These are phyloP conservation scores for Fregata magnificens DNA, from an alignment of 2,113 vertebrate genomes.

Conservation along the genomic window DNA sequence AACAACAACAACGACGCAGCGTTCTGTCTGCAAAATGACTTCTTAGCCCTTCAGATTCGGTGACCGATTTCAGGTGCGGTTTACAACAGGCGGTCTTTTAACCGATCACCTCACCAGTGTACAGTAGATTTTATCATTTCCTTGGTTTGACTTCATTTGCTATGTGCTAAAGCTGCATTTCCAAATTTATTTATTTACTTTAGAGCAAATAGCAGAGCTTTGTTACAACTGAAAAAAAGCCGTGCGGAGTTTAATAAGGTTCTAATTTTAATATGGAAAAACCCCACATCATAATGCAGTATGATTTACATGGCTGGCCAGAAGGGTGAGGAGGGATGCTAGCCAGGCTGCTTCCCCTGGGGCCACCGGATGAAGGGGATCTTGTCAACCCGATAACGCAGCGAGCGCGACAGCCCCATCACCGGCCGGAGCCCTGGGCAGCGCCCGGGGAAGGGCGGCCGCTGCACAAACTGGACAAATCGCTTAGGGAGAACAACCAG, in stretches of 20 bases:
- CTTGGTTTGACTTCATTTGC: neutral
- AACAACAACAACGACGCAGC: neutral
- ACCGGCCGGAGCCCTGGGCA: neutral
- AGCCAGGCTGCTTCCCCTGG: neutral
- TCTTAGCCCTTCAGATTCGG: neutral
- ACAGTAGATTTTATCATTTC: neutral
- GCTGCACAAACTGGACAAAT: neutral
- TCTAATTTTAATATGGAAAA: neutral
- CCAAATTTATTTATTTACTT: neutral
- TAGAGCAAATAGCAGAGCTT: neutral
- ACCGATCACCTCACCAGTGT: neutral
- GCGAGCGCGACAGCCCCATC: neutral
- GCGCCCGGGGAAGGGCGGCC: neutral
- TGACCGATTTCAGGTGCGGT: neutral
- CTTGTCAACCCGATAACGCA: neutral
- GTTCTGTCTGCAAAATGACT: neutral
- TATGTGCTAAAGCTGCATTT: neutral
- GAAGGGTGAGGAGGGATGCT: neutral
- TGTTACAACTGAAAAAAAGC: neutral
- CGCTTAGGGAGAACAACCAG: neutral
- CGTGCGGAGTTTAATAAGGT: rapidly evolving
- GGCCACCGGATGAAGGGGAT: neutral
- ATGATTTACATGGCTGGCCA: neutral
- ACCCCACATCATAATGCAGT: neutral
- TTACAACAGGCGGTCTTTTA: neutral